phyloP scores from a whole-genome alignment of 37 sponge, comb jelly and placozoan species.

The Corticium candelabrum region DNA sequence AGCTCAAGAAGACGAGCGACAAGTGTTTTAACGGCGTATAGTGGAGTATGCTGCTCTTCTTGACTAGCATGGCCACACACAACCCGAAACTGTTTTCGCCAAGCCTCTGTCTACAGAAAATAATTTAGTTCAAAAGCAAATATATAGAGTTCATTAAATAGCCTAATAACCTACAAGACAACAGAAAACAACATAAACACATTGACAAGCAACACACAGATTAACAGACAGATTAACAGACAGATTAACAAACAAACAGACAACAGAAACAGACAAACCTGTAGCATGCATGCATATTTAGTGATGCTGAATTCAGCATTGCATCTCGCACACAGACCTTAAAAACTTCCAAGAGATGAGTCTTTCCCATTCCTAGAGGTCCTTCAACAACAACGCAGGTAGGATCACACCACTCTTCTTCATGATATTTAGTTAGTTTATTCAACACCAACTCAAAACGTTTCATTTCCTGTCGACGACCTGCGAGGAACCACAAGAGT shows the following conservation, averaged over 20 bases:
- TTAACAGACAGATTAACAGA: too few relatives aligned
- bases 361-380: slow-evolving; percentile 68
- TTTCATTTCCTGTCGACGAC: neutral
- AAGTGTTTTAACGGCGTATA: slow-evolving; percentile 69
- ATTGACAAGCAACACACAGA: too few relatives aligned
- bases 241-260: too few relatives aligned
- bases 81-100: slow-evolving; percentile 28
- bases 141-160: too few relatives aligned
- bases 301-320: too few relatives aligned
- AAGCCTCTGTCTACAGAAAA: neutral
- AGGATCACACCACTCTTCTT: neutral
- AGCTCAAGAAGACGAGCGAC: slow-evolving; percentile 61
- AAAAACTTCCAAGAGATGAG: slow-evolving; percentile 58
- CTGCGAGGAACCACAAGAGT: too few relatives aligned
- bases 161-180: too few relatives aligned
- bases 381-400: slow-evolving; percentile 19
- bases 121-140: too few relatives aligned
- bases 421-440: neutral
- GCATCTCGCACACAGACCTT: slow-evolving; percentile 39
- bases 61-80: slow-evolving; percentile 65
- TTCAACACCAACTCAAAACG: neutral
- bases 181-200: too few relatives aligned
- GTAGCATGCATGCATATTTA: too few relatives aligned
- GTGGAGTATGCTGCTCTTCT: slow-evolving; percentile 69
- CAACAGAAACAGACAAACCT: too few relatives aligned